Base-by-base conservation (phyloP, 2,113 vertebrate genomes). In the Cyrtonyx montezumae region DNA sequence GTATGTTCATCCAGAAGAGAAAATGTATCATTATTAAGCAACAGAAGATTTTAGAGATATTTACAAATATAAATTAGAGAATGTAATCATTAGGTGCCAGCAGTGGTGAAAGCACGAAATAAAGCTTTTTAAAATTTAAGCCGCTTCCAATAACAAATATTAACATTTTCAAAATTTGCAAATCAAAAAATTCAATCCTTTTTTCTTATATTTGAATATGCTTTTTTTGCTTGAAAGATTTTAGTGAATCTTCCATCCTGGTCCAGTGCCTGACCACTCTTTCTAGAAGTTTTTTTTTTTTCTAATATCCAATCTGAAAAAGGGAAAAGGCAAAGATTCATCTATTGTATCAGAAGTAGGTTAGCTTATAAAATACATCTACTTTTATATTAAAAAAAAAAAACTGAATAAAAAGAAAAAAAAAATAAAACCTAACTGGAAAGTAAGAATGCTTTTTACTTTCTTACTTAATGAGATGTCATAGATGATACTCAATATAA, bases 1-100 rank as follows among this genome's bases (percentile, higher is more conserved):
- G 7, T 43, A 32, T 0, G 0, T 59, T 59, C 30, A 68, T 51
- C 18, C 14, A 89, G 51, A 81, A 63, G 1, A 34, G 21, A 63
- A 78, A 13, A 61, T 26, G 17, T 4, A 14, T 22, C 13, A 67
- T 63, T 49, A 45, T 28, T 34, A 70, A 42, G 19, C 32, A 65
- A 16, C 2, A 84, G 34, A 6, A 71, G 5, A 4, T 84, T 34
- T 51, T 17, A 7, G 10, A 45, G 71, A 55, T 13, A 49, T 84
- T 23, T 45, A 81, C 7, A 62, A 62, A 70, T 67, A 12, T 63
- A 37, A 87, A 81, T 66, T 49, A 70, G 22, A 55, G 11, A 49
- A 34, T 1, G 2, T 55, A 62, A 74, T 81, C 34, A 32, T 15
- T 56, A 11, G 3, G n/a, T 28, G 25, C 6, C 40, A 79, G 26